phyloP scores from a whole-genome alignment of 2,797 vertebrate genomes.

The Oreochromis grahami region DNA sequence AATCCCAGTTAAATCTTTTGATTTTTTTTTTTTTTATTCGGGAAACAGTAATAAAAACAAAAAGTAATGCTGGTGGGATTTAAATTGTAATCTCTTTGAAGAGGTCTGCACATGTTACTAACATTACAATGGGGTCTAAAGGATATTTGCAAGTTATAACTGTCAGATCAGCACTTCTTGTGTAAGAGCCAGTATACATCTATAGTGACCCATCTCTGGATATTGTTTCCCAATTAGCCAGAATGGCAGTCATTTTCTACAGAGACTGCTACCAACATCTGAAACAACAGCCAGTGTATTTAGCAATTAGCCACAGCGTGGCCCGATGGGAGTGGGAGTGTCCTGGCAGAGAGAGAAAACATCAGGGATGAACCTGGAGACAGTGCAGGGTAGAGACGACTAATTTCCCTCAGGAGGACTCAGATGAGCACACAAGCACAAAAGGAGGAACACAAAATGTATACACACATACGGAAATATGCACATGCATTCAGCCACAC shows the following conservation, averaged over 20 bases:
- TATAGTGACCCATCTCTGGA: conserved; percentile 11
- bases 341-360: conserved; percentile 55
- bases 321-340: conserved; percentile 64
- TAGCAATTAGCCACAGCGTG: conserved; percentile 62
- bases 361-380: conserved; percentile 56
- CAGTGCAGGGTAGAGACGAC: conserved; percentile 49
- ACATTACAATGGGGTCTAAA: not conserved
- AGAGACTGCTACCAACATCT: conserved; percentile 55
- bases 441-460: conserved; percentile 46
- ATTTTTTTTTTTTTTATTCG: not conserved
- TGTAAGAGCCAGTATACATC: not conserved
- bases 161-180: conserved; percentile 8
- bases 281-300: conserved; percentile 65
- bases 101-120: too few species aligned
- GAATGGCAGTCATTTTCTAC: conserved; percentile 32
- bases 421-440: conserved; percentile 17
- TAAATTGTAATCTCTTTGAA: not conserved
- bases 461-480: conserved; percentile 43
- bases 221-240: conserved; percentile 52
- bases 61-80: not conserved
- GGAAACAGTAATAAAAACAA: not conserved
- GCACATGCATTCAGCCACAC: conserved; percentile 19
- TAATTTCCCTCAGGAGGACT: conserved; percentile 77
- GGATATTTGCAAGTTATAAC: not conserved
- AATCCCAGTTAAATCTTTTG: not conserved